Conservation (phyloP, 2,888 invertebrate species). For the Polydrusus pterygomalis region DNA sequence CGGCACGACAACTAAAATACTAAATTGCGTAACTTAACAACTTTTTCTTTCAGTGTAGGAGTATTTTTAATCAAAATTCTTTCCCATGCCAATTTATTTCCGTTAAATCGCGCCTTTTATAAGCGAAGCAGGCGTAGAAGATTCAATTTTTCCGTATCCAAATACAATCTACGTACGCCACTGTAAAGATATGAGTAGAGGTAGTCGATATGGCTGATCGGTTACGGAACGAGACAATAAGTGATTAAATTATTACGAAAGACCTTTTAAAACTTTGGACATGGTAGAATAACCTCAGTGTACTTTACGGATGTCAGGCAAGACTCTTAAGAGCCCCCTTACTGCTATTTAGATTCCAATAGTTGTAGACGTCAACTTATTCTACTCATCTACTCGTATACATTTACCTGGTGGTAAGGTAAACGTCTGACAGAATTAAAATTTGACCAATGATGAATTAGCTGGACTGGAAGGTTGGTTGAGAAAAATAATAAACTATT, state of each 20-base stretch:
- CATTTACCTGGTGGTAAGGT: too few relatives aligned
- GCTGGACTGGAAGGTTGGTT: too few relatives aligned
- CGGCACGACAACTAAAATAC: neutral
- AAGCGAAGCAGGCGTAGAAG: neutral
- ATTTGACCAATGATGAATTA: too few relatives aligned
- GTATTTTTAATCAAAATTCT: neutral
- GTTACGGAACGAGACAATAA: slow-evolving; percentile 24
- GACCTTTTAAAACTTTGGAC: slow-evolving; percentile 31
- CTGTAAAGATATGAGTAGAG: slow-evolving; percentile 17
- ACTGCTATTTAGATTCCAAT: too few relatives aligned
- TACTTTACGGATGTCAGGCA: slow-evolving; percentile 21
- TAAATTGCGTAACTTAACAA: neutral
- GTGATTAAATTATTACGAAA: slow-evolving; percentile 37
- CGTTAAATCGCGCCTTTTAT: neutral
- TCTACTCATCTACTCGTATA: too few relatives aligned
- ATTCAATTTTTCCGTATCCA: slow-evolving; percentile 6
- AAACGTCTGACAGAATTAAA: too few relatives aligned
- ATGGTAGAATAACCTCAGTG: slow-evolving; percentile 27
- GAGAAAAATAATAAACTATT: too few relatives aligned
- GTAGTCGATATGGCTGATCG: slow-evolving; percentile 34
- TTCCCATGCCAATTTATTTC: neutral
- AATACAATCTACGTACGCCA: neutral
- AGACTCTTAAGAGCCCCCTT: too few relatives aligned
- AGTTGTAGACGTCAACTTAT: too few relatives aligned
- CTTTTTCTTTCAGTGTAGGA: neutral